Evolutionary conservation across 1,140 invertebrate genomes (phyloP).

Genomic region (honey bee (Apis mellifera)): DNA sequence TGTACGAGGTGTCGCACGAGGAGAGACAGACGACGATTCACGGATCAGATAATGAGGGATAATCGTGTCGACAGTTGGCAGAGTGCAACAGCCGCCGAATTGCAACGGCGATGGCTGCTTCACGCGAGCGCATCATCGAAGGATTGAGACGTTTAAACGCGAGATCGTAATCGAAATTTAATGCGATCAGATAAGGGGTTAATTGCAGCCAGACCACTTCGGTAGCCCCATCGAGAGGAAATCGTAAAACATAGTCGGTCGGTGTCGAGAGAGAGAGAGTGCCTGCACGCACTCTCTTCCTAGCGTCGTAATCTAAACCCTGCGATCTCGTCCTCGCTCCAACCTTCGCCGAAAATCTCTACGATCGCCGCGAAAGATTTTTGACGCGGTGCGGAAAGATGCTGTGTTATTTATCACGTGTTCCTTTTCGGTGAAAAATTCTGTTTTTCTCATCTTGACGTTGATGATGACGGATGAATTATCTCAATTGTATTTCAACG

Average conservation of each 20-base stretch:
- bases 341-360: not conserved
- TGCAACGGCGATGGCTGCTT: not conserved
- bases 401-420: too few relatives aligned
- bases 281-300: constrained; percentile 21
- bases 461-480: too few relatives aligned
- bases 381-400: not conserved
- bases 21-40: not conserved
- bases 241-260: constrained; percentile 34
- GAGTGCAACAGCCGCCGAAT: not conserved
- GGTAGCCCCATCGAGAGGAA: constrained; percentile 38
- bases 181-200: constrained; percentile 41
- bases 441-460: too few relatives aligned
- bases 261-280: not conserved
- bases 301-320: constrained; percentile 22
- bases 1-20: not conserved
- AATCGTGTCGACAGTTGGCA: not conserved
- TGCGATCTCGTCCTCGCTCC: not conserved
- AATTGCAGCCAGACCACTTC: constrained; percentile 37
- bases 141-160: constrained; percentile 24
- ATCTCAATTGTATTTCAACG: too few relatives aligned
- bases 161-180: constrained; percentile 42
- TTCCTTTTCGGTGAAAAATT: too few relatives aligned
- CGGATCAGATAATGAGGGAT: not conserved
- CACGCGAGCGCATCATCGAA: constrained; percentile 22
- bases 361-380: not conserved